Percentiles rank a stretch among this genome's conserved stretches.
phyloP scores from a whole-genome alignment of 2,113 vertebrate genomes.

The Patagioenas fasciata region DNA sequence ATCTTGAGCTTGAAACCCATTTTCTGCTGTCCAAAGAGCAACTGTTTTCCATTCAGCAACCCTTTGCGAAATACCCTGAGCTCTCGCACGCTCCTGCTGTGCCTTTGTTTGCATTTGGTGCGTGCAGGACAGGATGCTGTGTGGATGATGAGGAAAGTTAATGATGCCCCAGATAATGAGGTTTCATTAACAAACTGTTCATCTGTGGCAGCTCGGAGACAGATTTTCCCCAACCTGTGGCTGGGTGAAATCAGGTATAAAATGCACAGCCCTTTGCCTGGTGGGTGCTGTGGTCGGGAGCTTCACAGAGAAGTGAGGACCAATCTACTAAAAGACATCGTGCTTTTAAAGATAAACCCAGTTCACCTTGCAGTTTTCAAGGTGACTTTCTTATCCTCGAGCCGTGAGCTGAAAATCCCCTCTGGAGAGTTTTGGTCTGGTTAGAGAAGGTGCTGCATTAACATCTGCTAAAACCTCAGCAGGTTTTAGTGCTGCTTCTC shows the following conservation, averaged over 20 bases:
- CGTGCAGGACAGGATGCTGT: neutral
- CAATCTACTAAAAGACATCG: neutral
- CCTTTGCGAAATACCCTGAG: neutral
- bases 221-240: neutral
- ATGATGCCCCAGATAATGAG: neutral
- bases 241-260: neutral
- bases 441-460: neutral
- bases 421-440: neutral
- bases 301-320: neutral
- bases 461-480: neutral
- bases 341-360: neutral
- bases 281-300: accelerated
- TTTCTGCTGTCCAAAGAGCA: neutral
- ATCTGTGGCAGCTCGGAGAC: neutral
- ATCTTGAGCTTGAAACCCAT: neutral
- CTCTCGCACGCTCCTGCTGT: neutral
- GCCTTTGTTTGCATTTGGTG: neutral
- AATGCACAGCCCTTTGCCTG: neutral
- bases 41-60: neutral
- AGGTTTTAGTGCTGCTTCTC: neutral
- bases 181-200: neutral
- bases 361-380: accelerated
- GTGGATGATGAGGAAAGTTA: neutral
- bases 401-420: neutral
- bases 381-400: neutral